Percentiles rank a stretch among this genome's conserved stretches.
These are phyloP conservation scores for Miichthys miiuy DNA, from an alignment of 2,797 vertebrate species.

Conservation along the genomic window DNA sequence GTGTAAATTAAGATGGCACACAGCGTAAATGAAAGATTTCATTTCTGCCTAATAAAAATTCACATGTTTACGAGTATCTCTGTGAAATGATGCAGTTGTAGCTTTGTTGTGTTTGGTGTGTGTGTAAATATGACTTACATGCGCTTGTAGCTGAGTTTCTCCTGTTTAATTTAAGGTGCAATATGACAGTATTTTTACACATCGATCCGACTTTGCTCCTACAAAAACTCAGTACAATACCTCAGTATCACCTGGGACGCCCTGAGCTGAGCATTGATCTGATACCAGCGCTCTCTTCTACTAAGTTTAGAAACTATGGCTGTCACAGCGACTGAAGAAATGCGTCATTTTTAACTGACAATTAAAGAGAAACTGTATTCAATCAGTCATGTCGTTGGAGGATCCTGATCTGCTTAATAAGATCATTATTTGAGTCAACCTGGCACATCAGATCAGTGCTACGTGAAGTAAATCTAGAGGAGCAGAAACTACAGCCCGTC, in stretches of 20 bases:
- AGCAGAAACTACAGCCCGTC: neutral
- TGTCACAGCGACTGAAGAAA: neutral
- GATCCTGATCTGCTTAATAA: neutral
- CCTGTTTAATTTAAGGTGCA: too few relatives aligned
- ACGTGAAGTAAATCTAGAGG: neutral
- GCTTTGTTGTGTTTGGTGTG: too few relatives aligned
- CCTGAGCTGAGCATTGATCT: too few relatives aligned
- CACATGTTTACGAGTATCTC: too few relatives aligned
- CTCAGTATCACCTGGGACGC: too few relatives aligned
- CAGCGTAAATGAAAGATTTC: too few relatives aligned
- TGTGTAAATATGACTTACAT: too few relatives aligned
- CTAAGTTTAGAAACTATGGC: neutral
- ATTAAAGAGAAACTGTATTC: neutral
- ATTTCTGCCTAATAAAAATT: too few relatives aligned
- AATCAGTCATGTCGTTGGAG: neutral
- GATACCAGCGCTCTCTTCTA: neutral
- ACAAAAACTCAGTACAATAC: neutral
- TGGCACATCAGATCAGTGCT: neutral
- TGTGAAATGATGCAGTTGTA: too few relatives aligned
- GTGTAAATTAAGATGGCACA: too few relatives aligned
- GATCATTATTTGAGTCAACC: neutral
- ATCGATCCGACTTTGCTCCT: neutral
- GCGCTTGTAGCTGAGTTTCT: too few relatives aligned
- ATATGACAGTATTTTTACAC: too few relatives aligned
- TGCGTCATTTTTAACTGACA: neutral